Base-by-base conservation (phyloP, 2,113 vertebrate genomes). In the Notechis scutatus region DNA sequence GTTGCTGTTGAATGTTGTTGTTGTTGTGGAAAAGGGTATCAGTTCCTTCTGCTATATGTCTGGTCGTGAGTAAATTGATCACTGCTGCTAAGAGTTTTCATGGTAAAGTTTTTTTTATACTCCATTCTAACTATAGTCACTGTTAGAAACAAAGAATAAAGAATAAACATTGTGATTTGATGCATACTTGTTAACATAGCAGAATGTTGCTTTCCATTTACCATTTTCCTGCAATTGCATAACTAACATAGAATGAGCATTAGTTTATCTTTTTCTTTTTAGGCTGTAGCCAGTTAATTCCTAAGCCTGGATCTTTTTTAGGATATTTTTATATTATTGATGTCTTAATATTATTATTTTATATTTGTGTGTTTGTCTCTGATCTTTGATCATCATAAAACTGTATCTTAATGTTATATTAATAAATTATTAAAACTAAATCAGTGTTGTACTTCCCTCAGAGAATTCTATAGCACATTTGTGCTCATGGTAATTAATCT, bases 381-480 rank as follows among this genome's bases (percentile, higher is more conserved):
- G 3, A 81, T 21, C 74, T 42, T 81, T 9, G 34, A 81, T 42
- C 6, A 3, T 42, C 6, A 81, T 81, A 42, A 81, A 81, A 81
- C 74, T 81, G 6, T 81, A 42, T 81, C 2, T 81, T 21, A 42
- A 39, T 47, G n/a, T 91, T 88, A 91, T 93, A 92, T 93, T 93
- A 94, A 52, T 94, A 91, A 93, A 93, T 94, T 94, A 95, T 95
- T 96, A 92, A 95, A 94, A 95, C 8, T 39, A 94, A 10, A 90
- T 29, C 52, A 94, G 85, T 93, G 50, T 34, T 92, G 0, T 3
- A 95, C 52, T 57, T 94, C 57, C 94, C 91, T 94, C 92, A 89
- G 92, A 95, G 92, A 69, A 74, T 94, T 7, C 39, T 94, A 87
- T n/a, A 20, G 54, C 69, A 50, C 90, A 89, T 92, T 90, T 94